Evolutionary conservation across 1,140 invertebrate species (phyloP), one percentile per base, ranked within the genome.

Genomic region (Eubasilissa regina): DNA sequence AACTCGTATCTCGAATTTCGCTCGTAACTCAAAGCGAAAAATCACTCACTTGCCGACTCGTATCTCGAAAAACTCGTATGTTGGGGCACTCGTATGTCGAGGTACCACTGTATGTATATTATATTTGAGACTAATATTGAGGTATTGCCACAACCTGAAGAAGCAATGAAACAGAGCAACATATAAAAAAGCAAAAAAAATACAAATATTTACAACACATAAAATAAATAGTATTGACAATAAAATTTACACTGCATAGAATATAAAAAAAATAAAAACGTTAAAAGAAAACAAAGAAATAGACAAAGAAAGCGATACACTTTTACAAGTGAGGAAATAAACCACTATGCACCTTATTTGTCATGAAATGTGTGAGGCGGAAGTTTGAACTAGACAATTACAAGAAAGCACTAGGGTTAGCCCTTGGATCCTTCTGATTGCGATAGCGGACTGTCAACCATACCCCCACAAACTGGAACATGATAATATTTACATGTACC

Each of bases 371-470:
- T 68, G 64, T 47, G 12, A 64, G 35, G 21, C 55, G 35, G 25
- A 13, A 43, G 60, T 13, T 15, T 35, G 64, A 17, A 10, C 21
- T 17, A 68, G 43, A 11, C 12, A 77, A 87, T 94, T 97, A 99
- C 87, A 98, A 94, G 91, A 98, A 98, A 91, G 96, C 96, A 91
- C 96, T 97, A 84, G 97, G 96, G 91, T 98, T 97, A 91, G 95
- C 96, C 84, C 95, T 90, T 84, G 97, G 97, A 91, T 98, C 96
- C 94, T 98, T 98, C 91, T 98, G 97, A 91, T 98, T 98, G 89
- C 97, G 94, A 92, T 97, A 98, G 80, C 97, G 94, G 85, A 98
- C 94, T 82, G 97, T 98, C 91, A 99, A 93, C 96, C 97, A 98
- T 83, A 99, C 96, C 90, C 97, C 97, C 89, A 98, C 91, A 91